These are phyloP conservation scores for Apis cerana DNA, from an alignment of 1,140 invertebrate genomes.

Conservation along the genomic window DNA sequence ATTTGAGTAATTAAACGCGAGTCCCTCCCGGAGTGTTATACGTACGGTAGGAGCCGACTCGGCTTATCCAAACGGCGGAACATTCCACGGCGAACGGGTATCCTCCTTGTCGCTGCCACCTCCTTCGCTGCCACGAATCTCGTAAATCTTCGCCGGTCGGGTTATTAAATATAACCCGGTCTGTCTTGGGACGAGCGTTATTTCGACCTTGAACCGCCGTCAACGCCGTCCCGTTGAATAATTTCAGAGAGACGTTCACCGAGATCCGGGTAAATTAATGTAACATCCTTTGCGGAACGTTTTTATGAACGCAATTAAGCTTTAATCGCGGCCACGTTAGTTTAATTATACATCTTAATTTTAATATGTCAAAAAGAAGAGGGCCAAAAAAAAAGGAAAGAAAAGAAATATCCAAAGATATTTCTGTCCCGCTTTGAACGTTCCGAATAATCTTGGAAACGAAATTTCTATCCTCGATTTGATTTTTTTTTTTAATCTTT, in stretches of 20 bases:
- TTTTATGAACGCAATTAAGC: background rate
- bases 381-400: no score
- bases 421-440: no score
- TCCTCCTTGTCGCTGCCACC: background rate
- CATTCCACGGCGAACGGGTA: slow-evolving; percentile 13
- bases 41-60: background rate
- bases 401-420: no score
- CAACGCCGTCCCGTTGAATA: slow-evolving; percentile 7
- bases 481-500: no score
- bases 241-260: background rate
- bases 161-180: slow-evolving; percentile 42
- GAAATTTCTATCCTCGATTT: no score
- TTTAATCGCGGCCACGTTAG: background rate
- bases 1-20: slow-evolving; percentile 38
- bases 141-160: slow-evolving; percentile 34
- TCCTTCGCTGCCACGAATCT: background rate
- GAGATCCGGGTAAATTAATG: background rate
- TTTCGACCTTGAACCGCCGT: slow-evolving; percentile 11
- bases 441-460: no score
- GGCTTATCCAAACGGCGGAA: slow-evolving; percentile 28
- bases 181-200: background rate
- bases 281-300: background rate
- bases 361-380: no score
- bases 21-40: slow-evolving; percentile 15
- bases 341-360: no score